A percentile compares a stretch with the other conserved stretches of the same genome.
Conservation (phyloP, 2,797 vertebrate genomes). For the Aphelocoma californica region DNA sequence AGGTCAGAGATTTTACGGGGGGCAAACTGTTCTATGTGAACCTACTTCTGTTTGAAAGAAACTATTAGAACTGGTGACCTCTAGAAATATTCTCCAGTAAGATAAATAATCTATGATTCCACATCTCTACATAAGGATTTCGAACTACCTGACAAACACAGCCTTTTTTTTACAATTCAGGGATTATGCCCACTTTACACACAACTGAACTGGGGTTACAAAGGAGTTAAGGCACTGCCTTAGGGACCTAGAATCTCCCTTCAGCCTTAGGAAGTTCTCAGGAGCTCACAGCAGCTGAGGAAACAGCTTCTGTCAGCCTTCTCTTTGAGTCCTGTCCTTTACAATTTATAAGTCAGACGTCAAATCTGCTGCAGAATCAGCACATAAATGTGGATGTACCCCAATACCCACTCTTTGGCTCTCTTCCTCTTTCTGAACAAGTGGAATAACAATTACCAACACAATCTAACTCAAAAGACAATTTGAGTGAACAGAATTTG, state of each 20-base stretch:
- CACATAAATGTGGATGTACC: background rate
- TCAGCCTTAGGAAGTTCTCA: background rate
- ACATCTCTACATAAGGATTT: background rate
- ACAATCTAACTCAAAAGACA: background rate
- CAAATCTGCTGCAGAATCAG: background rate
- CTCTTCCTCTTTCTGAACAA: background rate
- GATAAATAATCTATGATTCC: conserved; percentile 32
- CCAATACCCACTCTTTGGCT: background rate
- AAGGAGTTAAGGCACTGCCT: background rate
- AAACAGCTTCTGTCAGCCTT: background rate
- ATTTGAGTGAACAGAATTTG: background rate
- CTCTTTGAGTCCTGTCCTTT: background rate
- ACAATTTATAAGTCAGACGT: background rate
- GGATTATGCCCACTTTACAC: background rate
- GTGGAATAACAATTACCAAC: background rate
- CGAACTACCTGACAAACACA: background rate
- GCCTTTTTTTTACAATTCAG: background rate
- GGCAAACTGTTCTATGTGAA: conserved; percentile 29
- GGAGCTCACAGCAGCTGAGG: background rate
- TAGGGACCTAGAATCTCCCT: background rate
- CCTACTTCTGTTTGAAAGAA: conserved; percentile 32
- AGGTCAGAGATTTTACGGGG: conserved; percentile 46
- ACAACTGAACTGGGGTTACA: background rate
- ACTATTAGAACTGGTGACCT: conserved; percentile 22
- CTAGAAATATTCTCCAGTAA: conserved; percentile 31